Conservation (phyloP, 2,797 vertebrate species). For the Gallirallus australis region DNA sequence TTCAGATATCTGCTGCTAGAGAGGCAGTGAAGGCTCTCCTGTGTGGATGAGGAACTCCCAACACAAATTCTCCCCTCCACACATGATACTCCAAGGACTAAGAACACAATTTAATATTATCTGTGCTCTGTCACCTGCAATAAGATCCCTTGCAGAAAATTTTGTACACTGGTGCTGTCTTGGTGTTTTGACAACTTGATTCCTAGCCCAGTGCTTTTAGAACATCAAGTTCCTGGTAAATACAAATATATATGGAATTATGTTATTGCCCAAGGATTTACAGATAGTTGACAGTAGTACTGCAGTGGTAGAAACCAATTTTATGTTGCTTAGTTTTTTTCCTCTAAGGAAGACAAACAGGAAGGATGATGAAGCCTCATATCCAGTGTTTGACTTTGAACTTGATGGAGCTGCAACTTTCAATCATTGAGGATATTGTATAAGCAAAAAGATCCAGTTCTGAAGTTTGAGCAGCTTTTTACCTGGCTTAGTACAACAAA, state of each 20-base stretch:
- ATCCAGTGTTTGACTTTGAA: background rate
- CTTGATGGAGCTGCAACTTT: background rate
- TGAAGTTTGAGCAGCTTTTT: background rate
- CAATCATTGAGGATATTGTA: background rate
- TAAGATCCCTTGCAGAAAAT: background rate
- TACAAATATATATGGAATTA: background rate
- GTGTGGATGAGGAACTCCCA: background rate
- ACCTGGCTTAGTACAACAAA: background rate
- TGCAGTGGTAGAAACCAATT: background rate
- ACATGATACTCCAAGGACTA: no score
- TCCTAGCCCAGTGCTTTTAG: constrained; percentile 7
- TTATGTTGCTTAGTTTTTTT: background rate
- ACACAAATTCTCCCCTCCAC: background rate
- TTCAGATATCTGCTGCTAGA: background rate
- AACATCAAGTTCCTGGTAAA: background rate
- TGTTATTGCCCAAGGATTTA: background rate
- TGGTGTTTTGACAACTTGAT: constrained; percentile 7
- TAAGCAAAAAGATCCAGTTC: background rate
- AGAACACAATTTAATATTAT: background rate
- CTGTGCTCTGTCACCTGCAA: background rate
- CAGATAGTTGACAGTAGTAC: background rate
- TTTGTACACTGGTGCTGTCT: background rate
- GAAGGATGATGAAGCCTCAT: background rate
- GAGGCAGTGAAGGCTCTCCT: background rate
- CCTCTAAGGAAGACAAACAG: constrained; percentile 1